Evolutionary conservation across 2,113 vertebrate species (phyloP).

Genomic region (Anseranas semipalmata): DNA sequence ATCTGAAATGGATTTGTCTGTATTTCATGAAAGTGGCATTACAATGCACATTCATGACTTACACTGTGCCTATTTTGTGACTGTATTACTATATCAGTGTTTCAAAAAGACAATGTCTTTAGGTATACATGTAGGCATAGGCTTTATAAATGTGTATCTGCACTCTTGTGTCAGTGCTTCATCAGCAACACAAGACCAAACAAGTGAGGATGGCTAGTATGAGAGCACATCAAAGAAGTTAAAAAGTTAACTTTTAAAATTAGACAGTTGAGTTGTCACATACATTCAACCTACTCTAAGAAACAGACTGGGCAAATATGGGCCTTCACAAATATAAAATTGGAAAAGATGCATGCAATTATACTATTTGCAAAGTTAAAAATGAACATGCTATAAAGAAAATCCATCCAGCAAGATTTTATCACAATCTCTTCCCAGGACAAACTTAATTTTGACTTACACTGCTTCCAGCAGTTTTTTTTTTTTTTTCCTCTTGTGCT

Average conservation of each 20-base stretch:
- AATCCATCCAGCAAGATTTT: background rate
- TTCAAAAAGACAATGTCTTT: background rate
- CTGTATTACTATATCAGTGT: background rate
- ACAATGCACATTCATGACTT: too few relatives aligned
- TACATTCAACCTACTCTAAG: background rate
- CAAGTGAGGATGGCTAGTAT: background rate
- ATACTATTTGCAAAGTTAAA: background rate
- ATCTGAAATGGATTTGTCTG: background rate
- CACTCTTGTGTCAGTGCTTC: background rate
- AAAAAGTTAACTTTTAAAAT: background rate
- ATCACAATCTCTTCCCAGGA: background rate
- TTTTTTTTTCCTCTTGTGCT: background rate
- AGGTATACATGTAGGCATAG: background rate
- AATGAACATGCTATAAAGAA: background rate
- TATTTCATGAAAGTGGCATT: too few relatives aligned
- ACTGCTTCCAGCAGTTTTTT: background rate
- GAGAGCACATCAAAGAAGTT: background rate
- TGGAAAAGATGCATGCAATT: background rate
- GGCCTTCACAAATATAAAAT: background rate
- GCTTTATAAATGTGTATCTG: background rate
- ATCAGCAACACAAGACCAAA: background rate
- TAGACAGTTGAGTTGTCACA: background rate
- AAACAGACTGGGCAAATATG: background rate
- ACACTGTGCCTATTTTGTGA: background rate
- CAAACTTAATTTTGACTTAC: background rate